phyloP scores from a whole-genome alignment of 2,797 vertebrate species.

The Microctenopoma steveboyesi region DNA sequence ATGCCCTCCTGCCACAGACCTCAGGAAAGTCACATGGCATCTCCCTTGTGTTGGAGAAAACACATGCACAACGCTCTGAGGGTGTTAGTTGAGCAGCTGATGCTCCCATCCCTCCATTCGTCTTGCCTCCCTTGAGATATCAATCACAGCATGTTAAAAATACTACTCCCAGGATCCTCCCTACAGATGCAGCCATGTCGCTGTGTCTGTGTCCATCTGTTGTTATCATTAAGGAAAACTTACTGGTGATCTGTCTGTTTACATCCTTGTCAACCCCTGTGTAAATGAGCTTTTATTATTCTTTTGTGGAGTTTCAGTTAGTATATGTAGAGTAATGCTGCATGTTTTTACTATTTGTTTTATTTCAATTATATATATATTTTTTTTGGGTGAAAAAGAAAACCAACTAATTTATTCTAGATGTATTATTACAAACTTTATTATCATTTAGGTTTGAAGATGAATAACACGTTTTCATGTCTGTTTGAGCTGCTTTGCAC shows the following conservation, averaged over 20 bases:
- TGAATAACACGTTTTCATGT: no score
- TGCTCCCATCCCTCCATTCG: conserved; percentile 66
- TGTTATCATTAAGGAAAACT: conserved; percentile 50
- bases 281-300: neutral
- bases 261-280: neutral
- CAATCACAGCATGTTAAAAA: conserved; percentile 80
- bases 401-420: no score
- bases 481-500: no score
- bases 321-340: neutral
- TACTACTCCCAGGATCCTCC: conserved; percentile 75
- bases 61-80: conserved; percentile 41
- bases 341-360: neutral
- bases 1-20: conserved; percentile 12
- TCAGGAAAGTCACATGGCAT: conserved; percentile 54
- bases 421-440: neutral
- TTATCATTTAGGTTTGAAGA: neutral
- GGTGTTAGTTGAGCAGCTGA: conserved; percentile 80
- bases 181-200: conserved; percentile 57
- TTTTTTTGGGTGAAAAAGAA: no score
- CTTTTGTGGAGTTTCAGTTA: neutral
- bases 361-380: no score
- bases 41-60: conserved; percentile 34
- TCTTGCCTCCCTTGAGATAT: conserved; percentile 77
- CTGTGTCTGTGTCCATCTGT: conserved; percentile 4
- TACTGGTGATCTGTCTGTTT: conserved; percentile 36